Evolutionary conservation across 2,113 vertebrate genomes (phyloP).

Genomic region (Cercocebus atys): DNA sequence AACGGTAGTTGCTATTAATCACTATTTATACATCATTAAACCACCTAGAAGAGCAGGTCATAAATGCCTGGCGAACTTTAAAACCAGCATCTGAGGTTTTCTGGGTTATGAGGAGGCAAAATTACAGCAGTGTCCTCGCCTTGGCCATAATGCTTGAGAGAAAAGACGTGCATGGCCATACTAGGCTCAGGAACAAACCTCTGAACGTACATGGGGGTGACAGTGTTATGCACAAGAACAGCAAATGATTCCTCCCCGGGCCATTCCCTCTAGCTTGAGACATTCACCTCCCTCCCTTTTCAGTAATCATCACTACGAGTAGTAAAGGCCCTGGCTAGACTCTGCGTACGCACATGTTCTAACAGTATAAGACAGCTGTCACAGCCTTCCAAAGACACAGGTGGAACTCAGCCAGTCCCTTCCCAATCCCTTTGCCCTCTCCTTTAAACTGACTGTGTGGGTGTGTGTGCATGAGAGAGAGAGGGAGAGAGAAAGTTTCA

Average conservation of each 20-base stretch:
- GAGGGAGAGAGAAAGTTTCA: background rate
- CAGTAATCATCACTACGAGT: background rate
- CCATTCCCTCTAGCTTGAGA: background rate
- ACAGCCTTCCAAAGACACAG: background rate
- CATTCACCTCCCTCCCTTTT: too few species aligned
- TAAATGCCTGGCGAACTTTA: background rate
- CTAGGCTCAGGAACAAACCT: background rate
- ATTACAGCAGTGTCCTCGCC: background rate
- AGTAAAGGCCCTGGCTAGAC: too few species aligned
- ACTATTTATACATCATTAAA: background rate
- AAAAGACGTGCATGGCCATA: background rate
- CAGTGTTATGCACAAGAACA: fast-evolving
- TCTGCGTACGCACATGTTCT: background rate
- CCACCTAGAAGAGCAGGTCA: background rate
- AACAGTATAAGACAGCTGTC: background rate
- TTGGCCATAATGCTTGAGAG: background rate
- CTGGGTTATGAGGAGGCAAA: background rate
- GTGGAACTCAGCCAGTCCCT: background rate
- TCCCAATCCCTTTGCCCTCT: background rate
- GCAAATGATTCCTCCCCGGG: background rate
- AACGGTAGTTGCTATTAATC: background rate
- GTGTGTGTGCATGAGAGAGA: background rate
- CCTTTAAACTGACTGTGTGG: background rate
- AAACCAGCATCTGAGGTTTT: background rate
- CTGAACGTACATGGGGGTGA: fast-evolving